Evolutionary conservation across 92 coral and sea anemone genomes (phyloP).

Genomic region (Heliopora coerulea): DNA sequence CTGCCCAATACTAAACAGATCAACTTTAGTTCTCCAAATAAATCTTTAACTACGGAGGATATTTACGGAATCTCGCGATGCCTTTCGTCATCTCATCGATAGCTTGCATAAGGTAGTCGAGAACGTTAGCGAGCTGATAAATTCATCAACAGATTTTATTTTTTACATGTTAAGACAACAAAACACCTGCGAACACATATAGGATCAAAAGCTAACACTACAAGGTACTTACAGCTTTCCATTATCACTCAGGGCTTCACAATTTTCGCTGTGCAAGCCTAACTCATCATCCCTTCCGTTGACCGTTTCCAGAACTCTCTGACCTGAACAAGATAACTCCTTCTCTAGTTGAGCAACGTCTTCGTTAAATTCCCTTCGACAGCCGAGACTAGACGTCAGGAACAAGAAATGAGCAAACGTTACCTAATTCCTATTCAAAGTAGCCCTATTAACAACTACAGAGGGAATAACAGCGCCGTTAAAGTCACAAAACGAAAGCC

Average conservation of each 20-base stretch:
- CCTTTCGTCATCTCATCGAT: no score
- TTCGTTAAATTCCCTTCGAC: neutral
- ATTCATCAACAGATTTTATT: no score
- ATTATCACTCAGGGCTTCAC: neutral
- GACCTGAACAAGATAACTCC: neutral
- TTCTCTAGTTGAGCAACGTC: neutral
- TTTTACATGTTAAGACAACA: neutral
- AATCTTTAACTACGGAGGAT: no score
- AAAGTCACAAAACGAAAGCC: neutral
- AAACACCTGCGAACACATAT: neutral
- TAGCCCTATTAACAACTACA: conserved; percentile 2
- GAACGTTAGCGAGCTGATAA: no score
- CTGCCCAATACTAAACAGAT: neutral
- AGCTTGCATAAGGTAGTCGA: no score
- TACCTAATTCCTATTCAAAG: neutral
- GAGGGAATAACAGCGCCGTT: neutral
- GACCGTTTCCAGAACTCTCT: neutral
- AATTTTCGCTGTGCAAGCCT: neutral
- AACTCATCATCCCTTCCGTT: neutral
- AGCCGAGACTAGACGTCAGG: neutral
- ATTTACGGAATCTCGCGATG: no score
- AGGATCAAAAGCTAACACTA: neutral
- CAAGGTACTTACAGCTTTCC: conserved; percentile 4
- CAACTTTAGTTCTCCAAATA: neutral
- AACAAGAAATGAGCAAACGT: conserved; percentile 38